phyloP scores from a whole-genome alignment of 2,888 invertebrate species.

The Dasypogon diadema region DNA sequence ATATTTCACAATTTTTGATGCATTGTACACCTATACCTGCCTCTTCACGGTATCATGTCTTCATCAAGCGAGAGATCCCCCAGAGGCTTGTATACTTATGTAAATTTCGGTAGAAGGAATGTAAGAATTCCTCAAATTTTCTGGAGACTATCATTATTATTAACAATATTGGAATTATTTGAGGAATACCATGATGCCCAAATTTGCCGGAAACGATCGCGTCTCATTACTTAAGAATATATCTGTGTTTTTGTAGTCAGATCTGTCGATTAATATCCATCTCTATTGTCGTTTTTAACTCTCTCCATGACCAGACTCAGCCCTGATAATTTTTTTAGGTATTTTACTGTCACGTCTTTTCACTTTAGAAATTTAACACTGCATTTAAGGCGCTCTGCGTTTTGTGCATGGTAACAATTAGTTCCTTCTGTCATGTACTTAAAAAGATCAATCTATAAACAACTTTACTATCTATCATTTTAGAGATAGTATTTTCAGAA shows the following conservation, averaged over 20 bases:
- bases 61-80: slow-evolving; percentile 4
- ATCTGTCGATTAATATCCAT: not conserved
- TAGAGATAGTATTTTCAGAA: slow-evolving; percentile 4
- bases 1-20: slow-evolving; percentile 4
- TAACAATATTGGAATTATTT: slow-evolving; percentile 10
- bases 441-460: too few species aligned
- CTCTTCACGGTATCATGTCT: not conserved
- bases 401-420: not conserved
- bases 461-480: too few species aligned
- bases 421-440: not conserved
- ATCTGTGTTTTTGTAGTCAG: not conserved
- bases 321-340: not conserved
- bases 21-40: not conserved
- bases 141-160: not conserved
- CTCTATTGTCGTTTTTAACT: not conserved
- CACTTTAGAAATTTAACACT: not conserved
- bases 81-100: not conserved
- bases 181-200: not conserved
- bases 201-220: not conserved
- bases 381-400: not conserved
- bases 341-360: not conserved
- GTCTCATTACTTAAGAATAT: not conserved
- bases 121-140: slow-evolving; percentile 4
- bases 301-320: not conserved
- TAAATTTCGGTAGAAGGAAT: not conserved